Base-by-base conservation (phyloP, 2,888 invertebrate genomes). In the Xylota sylvarum region DNA sequence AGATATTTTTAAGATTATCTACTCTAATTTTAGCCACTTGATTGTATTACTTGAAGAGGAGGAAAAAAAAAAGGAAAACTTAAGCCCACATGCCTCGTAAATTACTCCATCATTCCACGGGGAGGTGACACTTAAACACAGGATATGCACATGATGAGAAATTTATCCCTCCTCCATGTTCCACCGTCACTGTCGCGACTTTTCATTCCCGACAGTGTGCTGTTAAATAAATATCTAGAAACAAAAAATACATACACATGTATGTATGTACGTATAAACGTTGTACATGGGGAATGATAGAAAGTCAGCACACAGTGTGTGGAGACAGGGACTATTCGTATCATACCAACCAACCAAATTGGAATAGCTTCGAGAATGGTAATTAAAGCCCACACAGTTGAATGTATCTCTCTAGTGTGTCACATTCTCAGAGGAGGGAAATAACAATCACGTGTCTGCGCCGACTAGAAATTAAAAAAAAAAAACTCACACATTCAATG, bases 121-220 rank as follows among this genome's bases (percentile, higher is more conserved):
- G 48, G 79, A 84, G 73, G 83, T 79, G 83, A 84, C 83, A 84
- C 79, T 84, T 74, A 74, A 85, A 85, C 64, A 85, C 80, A 76
- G 80, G 80, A 76, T 85, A 80, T 80, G 76, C 84, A 80, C 64
- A 80, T 76, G 80, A 65, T 76, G 80, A 70, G 43, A 70, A 56
- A 35, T 52, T 4, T 74, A 9, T 62, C 67, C 72, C n/a, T 46
- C 48, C 58, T 50, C 12, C 40, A 50, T 65, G 64, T 67, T 35
- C 46, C 60, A 19, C 40, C 46, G 60, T 32, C 32, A 10, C 9
- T 17, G 32, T n/a, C 14, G 74, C 32, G 64, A 32, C 43, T 55
- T 46, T 65, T 46, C 32, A 55, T 43, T 40, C 73, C 30, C 55
- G 55, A 46, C 56, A 64, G 30, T 40, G 40, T 40, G 37, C 10